phyloP scores from a whole-genome alignment of 2,888 invertebrate species.

The Spisula solida region DNA sequence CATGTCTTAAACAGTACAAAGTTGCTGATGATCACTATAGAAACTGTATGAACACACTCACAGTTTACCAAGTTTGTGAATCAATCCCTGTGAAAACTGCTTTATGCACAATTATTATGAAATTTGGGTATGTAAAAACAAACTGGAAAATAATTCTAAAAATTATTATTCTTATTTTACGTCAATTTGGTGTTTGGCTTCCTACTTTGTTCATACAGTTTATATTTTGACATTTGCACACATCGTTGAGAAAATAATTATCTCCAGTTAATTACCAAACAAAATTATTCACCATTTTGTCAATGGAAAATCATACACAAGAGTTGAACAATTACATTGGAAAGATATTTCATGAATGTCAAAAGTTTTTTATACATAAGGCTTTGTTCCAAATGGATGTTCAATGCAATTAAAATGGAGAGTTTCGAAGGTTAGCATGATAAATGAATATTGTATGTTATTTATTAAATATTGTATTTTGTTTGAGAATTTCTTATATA shows the following conservation, averaged over 20 bases:
- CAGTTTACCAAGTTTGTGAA: neutral
- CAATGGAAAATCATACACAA: neutral
- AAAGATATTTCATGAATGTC: neutral
- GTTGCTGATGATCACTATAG: neutral
- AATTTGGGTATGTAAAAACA: neutral
- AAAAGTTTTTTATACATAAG: neutral
- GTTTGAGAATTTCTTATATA: neutral
- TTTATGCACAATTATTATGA: too few species aligned
- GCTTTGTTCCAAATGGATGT: conserved; percentile 68
- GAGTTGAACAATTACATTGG: neutral
- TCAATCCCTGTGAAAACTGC: too few species aligned
- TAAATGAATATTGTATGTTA: conserved; percentile 13
- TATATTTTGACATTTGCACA: neutral
- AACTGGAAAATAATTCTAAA: neutral
- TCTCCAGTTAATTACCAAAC: neutral
- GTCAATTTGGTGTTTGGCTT: neutral
- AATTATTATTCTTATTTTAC: neutral
- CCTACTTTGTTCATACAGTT: neutral
- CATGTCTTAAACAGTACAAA: neutral
- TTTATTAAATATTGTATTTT: conserved; percentile 2
- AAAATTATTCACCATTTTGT: conserved; percentile 3
- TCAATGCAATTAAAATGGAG: conserved; percentile 37
- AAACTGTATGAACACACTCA: neutral
- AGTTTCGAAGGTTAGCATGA: conserved; percentile 55
- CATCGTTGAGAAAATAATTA: neutral